Base-by-base conservation (phyloP, 2,888 invertebrate genomes). In the Hypercompe scribonia region DNA sequence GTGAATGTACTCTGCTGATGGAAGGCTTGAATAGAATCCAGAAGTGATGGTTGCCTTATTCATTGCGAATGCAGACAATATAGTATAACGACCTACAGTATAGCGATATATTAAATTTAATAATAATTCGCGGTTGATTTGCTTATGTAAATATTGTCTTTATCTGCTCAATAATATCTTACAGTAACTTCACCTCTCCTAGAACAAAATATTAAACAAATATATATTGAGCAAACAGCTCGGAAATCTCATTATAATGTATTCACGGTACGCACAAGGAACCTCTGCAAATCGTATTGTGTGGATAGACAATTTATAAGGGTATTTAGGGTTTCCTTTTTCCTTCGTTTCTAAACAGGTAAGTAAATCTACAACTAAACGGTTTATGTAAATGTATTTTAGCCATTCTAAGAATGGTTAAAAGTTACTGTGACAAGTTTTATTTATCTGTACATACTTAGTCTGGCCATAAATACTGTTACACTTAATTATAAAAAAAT, bases 221-320 rank as follows among this genome's bases (percentile, higher is more conserved):
- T 28, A 31, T 15, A 61, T 31, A 8, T 18, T 58, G 11, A 33
- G 10, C 42, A 46, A 66, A 66, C 42, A 66, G 31, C 3, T 10
- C 10, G 3, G 3, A 66, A 66, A 66, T 66, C 31, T 28, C 36
- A 28, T 68, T 64, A 42, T 63, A 61, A 36, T 68, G 10, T 66
- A 42, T 31, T 66, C 15, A 31, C 28, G 10, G 21, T 31, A 46
- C 21, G 31, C 11, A 66, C 46, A 66, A 66, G 42, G 31, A 66
- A 46, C 31, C 46, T 66, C 42, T 46, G 46, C 46, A 31, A 31
- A 46, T 66, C 42, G 11, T 36, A 66, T 46, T 46, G 13, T 66
- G 46, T 66, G 28, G 42, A 66, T 66, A 66, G 46, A 66, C 46
- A 66, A 66, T 31, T 66, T 46, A 66, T 28, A 66, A 46, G 42